These are phyloP conservation scores for Hipposideros armiger DNA, from an alignment of 2,113 vertebrate species.

Conservation along the genomic window DNA sequence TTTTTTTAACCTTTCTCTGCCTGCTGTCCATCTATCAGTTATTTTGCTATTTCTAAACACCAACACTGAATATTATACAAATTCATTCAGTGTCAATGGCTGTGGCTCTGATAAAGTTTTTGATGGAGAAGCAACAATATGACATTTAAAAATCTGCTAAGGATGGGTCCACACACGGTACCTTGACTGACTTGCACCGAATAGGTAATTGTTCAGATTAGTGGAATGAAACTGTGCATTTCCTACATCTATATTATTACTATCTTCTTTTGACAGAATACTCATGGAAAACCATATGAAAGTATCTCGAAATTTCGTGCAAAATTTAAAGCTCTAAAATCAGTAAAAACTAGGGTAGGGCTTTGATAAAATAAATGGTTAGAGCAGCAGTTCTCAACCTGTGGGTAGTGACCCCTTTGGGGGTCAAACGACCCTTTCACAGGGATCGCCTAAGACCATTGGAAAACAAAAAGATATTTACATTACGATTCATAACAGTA, in stretches of 20 bases:
- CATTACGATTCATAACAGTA: no score
- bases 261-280: background rate
- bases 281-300: background rate
- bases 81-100: background rate
- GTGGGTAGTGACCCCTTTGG: no score
- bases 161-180: background rate
- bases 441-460: no score
- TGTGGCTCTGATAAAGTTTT: background rate
- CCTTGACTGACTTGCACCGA: background rate
- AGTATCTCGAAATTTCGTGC: background rate
- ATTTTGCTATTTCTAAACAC: background rate
- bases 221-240: background rate
- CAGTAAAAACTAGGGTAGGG: background rate
- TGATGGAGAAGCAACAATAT: background rate
- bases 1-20: background rate
- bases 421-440: no score
- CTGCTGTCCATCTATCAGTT: background rate
- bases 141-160: background rate
- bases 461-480: no score
- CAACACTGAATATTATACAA: background rate
- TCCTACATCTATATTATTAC: background rate
- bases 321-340: constrained; percentile 38
- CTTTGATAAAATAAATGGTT: constrained; percentile 23
- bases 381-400: background rate
- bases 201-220: background rate